Percentiles rank a stretch among this genome's conserved stretches.
Evolutionary conservation across 2,113 vertebrate genomes (phyloP).

Genomic region (rat (Rattus norvegicus)): DNA sequence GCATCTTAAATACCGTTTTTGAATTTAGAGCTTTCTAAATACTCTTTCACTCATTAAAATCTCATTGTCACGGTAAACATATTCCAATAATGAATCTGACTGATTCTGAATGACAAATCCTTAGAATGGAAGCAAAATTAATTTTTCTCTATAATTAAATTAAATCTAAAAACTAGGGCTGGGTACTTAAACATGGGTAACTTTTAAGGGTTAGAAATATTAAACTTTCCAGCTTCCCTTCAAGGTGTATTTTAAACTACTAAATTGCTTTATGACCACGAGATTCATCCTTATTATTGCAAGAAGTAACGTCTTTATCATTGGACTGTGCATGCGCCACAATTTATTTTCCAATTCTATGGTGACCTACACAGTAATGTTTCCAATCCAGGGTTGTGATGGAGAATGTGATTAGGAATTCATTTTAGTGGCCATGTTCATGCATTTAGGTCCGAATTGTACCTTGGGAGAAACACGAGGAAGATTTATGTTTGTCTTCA

Average conservation of each 20-base stretch:
- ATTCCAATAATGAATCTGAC: neutral
- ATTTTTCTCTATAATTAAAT: conserved; percentile 28
- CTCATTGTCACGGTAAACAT: neutral
- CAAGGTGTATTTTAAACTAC: neutral
- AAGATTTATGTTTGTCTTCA: neutral
- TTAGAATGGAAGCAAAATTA: neutral
- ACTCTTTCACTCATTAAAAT: neutral
- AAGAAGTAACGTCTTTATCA: neutral
- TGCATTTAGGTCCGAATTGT: neutral
- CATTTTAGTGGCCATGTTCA: neutral
- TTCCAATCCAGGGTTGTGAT: neutral
- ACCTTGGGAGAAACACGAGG: neutral
- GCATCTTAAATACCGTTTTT: neutral
- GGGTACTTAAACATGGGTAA: neutral
- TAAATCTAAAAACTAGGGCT: neutral
- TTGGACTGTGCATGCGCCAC: neutral
- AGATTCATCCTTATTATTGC: neutral
- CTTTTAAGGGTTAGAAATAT: neutral
- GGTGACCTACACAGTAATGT: neutral
- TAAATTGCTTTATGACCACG: neutral
- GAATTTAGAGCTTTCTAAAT: neutral
- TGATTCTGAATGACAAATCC: neutral
- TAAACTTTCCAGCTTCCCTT: neutral
- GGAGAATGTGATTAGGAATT: neutral
- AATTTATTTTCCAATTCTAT: neutral